Percentiles rank a stretch among this genome's conserved stretches.
Evolutionary conservation across 2,888 invertebrate genomes (phyloP).

Genomic region (Cantharis nigra): DNA sequence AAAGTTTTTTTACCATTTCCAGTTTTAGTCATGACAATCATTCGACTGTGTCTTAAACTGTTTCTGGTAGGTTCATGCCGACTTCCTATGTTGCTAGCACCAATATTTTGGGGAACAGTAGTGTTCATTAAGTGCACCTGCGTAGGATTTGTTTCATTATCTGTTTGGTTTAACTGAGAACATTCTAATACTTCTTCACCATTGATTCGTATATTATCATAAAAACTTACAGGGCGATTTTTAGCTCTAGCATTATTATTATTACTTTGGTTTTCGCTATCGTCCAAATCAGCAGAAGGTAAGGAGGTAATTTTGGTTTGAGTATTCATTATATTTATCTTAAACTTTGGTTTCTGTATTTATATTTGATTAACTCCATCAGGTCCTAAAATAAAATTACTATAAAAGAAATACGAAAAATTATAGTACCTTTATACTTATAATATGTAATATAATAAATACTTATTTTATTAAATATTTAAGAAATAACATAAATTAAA

Average conservation of each 20-base stretch:
- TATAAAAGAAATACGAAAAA: not conserved
- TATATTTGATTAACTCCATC: not conserved
- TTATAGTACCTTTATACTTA: no score
- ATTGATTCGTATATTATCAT: constrained; percentile 51
- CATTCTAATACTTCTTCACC: constrained; percentile 8
- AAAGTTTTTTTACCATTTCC: constrained; percentile 48
- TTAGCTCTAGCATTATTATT: constrained; percentile 41
- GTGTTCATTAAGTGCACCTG: constrained; percentile 63
- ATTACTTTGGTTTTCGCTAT: constrained; percentile 35
- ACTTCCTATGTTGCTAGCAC: constrained; percentile 65
- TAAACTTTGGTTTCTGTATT: constrained; percentile 11
- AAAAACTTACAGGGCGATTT: constrained; percentile 56
- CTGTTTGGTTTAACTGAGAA: constrained; percentile 3
- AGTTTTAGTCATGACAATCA: constrained; percentile 68
- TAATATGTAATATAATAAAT: no score
- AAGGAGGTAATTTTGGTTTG: constrained; percentile 27
- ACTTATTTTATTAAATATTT: no score
- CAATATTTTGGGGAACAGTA: constrained; percentile 72
- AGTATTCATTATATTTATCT: constrained; percentile 14
- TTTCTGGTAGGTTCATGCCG: constrained; percentile 71
- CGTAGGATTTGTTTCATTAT: constrained; percentile 50
- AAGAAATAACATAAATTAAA: no score
- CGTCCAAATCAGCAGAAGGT: constrained; percentile 18
- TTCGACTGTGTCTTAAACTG: constrained; percentile 70
- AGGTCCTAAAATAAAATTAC: not conserved